phyloP scores from a whole-genome alignment of 2,888 invertebrate species.

The Caenorhabditis japonica region DNA sequence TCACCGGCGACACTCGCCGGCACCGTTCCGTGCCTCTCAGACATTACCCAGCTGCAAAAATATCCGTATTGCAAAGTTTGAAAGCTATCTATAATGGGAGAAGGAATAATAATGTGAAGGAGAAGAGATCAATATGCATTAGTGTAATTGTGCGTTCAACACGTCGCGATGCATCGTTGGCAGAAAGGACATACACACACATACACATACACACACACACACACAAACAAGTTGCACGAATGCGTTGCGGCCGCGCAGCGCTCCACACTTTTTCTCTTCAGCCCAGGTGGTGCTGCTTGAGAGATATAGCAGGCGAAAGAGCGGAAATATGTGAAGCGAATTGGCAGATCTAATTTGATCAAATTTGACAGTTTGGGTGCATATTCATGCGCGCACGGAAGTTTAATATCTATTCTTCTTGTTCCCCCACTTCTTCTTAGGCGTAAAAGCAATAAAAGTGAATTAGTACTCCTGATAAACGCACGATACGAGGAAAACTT shows the following conservation, averaged over 20 bases:
- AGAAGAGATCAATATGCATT: slow-evolving; percentile 34
- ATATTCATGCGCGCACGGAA: too few species aligned
- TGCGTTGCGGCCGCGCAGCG: slow-evolving; percentile 28
- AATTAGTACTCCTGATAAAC: too few species aligned
- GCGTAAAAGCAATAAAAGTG: too few species aligned
- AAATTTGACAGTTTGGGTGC: too few species aligned
- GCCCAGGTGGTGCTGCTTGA: slow-evolving; percentile 3
- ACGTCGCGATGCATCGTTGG: background rate
- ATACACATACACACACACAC: slow-evolving; percentile 8
- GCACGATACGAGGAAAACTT: too few species aligned
- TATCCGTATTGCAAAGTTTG: background rate
- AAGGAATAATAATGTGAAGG: background rate
- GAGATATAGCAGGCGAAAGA: too few species aligned
- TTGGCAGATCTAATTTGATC: slow-evolving; percentile 8
- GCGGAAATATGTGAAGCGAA: too few species aligned
- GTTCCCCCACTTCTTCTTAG: too few species aligned
- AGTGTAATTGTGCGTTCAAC: slow-evolving; percentile 51
- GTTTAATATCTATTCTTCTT: too few species aligned
- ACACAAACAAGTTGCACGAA: too few species aligned
- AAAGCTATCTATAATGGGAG: background rate
- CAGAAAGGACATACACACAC: slow-evolving; percentile 14
- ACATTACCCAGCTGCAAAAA: slow-evolving; percentile 38
- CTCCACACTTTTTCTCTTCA: background rate
- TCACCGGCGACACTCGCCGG: background rate
- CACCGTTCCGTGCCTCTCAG: slow-evolving; percentile 2